Evolutionary conservation across 2,113 vertebrate genomes (phyloP), one percentile per base, ranked within the genome.

Genomic region (Edolisoma coerulescens): DNA sequence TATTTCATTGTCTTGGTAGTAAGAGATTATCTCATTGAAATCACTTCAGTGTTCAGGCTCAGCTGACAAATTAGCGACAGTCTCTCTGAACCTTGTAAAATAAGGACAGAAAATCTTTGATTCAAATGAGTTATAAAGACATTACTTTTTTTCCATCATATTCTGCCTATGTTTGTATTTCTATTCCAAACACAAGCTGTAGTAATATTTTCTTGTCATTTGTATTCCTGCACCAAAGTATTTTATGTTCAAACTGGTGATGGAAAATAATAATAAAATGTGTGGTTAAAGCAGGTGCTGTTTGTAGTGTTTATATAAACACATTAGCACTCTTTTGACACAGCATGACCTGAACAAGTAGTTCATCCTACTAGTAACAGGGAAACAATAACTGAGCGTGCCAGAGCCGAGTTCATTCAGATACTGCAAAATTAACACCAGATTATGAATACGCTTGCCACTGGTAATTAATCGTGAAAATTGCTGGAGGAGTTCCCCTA

Each of bases 391-490:
- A 96, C 89, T 80, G 91, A 96, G 79, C 76, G 8, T 96, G 95
- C 95, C 96, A 96, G 91, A 97, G 82, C 84, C 19, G 61, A 87
- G 84, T 97, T 97, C 93, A 97, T 98, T 97, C 96, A 97, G 84
- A 95, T 97, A 94, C 78, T 97, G 97, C 97, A 98, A 98, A 98
- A 98, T 98, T 98, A 98, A 98, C 97, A 98, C 95, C 96, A 98
- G 96, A 97, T 98, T 97, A 98, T 98, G 97, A 98, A 98, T 98
- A 95, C 95, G 65, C 95, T 97, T 97, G 95, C 93, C 95, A 96
- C 96, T 97, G 97, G 93, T 98, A 98, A 97, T 97, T 96, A 97
- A 97, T 97, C 77, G 84, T 89, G 95, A 97, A 97, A 97, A 96
- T 96, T 97, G 84, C 96, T 97, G 86, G 87, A 97, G 95, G 95